Evolutionary conservation across 2,888 invertebrate species (phyloP).

Genomic region (Stenodera caucasica): DNA sequence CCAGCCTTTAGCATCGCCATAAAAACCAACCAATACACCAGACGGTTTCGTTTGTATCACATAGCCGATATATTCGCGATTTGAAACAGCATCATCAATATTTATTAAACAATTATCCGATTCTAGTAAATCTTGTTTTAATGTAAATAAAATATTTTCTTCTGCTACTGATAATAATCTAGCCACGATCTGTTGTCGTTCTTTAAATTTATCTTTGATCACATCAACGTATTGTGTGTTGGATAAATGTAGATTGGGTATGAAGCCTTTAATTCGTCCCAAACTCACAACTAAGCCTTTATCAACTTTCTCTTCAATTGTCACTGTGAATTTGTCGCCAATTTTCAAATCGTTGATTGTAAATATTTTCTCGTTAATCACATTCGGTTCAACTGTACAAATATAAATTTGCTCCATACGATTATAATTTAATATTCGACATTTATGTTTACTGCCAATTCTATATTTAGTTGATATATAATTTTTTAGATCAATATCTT

Average conservation of each 20-base stretch:
- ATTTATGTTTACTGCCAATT: slow-evolving; percentile 55
- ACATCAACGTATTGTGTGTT: slow-evolving; percentile 54
- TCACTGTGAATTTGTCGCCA: slow-evolving; percentile 62
- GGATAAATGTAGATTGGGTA: slow-evolving; percentile 62
- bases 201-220: slow-evolving; percentile 60
- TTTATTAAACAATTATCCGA: slow-evolving; percentile 59
- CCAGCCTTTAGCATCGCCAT: slow-evolving; percentile 61
- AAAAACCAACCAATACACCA: slow-evolving; percentile 64
- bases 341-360: slow-evolving; percentile 57
- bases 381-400: slow-evolving; percentile 64
- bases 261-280: slow-evolving; percentile 62
- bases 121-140: slow-evolving; percentile 66
- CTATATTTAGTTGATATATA: slow-evolving; percentile 58
- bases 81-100: slow-evolving; percentile 58
- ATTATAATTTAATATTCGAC: slow-evolving; percentile 68
- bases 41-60: slow-evolving; percentile 57
- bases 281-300: slow-evolving; percentile 58
- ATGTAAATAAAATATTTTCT: slow-evolving; percentile 58
- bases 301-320: slow-evolving; percentile 57
- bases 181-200: slow-evolving; percentile 62
- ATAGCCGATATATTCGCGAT: slow-evolving; percentile 61
- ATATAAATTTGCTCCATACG: slow-evolving; percentile 67
- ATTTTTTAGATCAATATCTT: slow-evolving; percentile 45
- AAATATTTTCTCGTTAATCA: slow-evolving; percentile 63
- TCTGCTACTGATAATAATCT: slow-evolving; percentile 46